Evolutionary conservation across 2,113 vertebrate genomes (phyloP), one percentile per base, ranked within the genome.

Genomic region (Tachycineta bicolor): DNA sequence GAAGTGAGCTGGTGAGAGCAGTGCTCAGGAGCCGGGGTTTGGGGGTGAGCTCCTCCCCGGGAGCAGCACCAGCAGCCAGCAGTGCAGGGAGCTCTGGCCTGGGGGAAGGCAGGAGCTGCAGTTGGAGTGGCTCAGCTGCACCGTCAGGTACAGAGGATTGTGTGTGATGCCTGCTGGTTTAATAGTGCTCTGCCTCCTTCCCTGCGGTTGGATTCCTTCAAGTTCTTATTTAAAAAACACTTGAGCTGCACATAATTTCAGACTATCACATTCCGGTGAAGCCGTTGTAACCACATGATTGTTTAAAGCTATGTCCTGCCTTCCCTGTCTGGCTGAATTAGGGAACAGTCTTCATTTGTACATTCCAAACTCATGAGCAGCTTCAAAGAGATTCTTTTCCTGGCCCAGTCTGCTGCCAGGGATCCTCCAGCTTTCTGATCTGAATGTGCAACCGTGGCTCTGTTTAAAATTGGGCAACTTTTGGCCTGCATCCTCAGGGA

Each of bases 311-410:
- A 26, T 55, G 93, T 79, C 89, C 92, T 50, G 73, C 33, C 91
- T 96, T 94, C 95, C 91, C 69, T 95, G 93, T 95, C 95, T 95
- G 94, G 5, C 94, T 96, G 91, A 65, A 88, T 96, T 93, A 96
- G 91, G 93, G 69, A 87, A 44, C 85, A 83, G 73, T 65, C 93
- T 94, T 91, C 95, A 85, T 86, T 88, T 76, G 71, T 65, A 23
- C 94, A 93, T 97, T 97, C 95, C 96, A 91, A 96, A 74, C 75
- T 31, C 95, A 85, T 94, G 90, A 96, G 87, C 87, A 85, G 75
- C 90, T 95, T 96, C 95, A 96, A 95, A 96, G 94, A 68, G 89
- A 93, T 90, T 91, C 58, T 85, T 89, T 87, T 39, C 83, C 77
- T 6, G 20, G 83, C 64, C 73, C 2, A 1, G 6, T 3, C 55